Evolutionary conservation across 2,113 vertebrate species (phyloP).

Genomic region (Anoplopoma fimbria): DNA sequence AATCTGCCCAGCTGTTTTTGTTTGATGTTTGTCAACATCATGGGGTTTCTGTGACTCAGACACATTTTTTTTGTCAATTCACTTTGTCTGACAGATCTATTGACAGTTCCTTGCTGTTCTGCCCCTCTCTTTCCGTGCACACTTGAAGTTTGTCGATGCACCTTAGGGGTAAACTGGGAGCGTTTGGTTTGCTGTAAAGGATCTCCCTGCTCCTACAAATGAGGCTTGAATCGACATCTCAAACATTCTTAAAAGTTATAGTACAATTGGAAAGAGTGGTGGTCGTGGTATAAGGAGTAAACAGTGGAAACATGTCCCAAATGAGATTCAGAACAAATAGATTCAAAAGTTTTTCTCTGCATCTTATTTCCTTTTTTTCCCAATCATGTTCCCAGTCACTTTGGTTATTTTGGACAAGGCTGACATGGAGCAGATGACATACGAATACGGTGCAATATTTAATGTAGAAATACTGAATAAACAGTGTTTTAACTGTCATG

Average conservation of each 20-base stretch:
- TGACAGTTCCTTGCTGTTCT: not conserved
- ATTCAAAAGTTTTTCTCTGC: not conserved
- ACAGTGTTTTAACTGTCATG: not conserved
- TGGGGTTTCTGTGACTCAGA: not conserved
- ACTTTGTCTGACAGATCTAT: no score
- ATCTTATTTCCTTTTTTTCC: not conserved
- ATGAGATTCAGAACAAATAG: not conserved
- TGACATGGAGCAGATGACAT: not conserved
- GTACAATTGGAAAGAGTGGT: not conserved
- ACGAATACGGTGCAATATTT: not conserved
- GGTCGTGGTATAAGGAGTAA: not conserved
- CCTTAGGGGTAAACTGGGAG: not conserved
- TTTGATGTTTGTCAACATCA: not conserved
- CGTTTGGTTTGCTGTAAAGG: not conserved
- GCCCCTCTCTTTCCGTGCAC: not conserved
- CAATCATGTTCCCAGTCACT: not conserved
- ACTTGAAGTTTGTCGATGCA: not conserved
- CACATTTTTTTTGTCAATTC: conserved; percentile 1
- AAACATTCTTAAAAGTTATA: not conserved
- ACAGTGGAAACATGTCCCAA: not conserved
- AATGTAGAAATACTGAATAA: not conserved
- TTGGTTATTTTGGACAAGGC: not conserved
- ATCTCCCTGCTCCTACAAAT: not conserved
- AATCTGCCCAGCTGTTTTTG: not conserved
- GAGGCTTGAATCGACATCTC: not conserved